phyloP scores from a whole-genome alignment of 2,888 invertebrate species.

The Melanotus villosus region DNA sequence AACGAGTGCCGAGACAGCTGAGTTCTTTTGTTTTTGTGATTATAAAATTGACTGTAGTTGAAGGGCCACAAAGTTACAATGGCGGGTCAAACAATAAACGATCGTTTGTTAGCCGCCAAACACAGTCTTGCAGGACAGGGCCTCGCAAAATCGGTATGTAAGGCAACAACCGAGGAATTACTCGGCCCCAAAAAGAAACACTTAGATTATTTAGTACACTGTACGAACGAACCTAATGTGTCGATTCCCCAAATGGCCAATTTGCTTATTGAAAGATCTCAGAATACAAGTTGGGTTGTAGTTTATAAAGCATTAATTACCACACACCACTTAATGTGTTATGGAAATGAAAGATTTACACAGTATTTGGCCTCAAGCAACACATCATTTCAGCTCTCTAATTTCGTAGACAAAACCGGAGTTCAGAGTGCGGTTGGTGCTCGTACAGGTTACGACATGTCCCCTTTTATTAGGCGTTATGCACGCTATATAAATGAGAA shows the following conservation, averaged over 20 bases:
- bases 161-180: conserved; percentile 99
- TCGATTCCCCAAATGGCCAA: conserved; percentile 99
- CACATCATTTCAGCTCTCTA: conserved; percentile 98
- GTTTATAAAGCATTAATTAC: conserved; percentile 99
- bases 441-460: conserved; percentile 94
- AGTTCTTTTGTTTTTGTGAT: conserved; percentile 44
- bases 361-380: conserved; percentile 99
- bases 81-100: conserved; percentile 99
- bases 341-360: conserved; percentile 99
- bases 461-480: conserved; percentile 98
- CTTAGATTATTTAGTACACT: conserved; percentile 99
- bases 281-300: conserved; percentile 98
- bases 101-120: conserved; percentile 97
- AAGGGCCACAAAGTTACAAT: conserved; percentile 66
- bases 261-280: conserved; percentile 97
- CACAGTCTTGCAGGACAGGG: conserved; percentile 99
- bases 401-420: conserved; percentile 97
- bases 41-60: not conserved
- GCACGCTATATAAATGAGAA: conserved; percentile 99
- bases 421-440: conserved; percentile 90
- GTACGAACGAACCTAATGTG: conserved; percentile 99
- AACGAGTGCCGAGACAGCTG: conserved; percentile 47
- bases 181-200: conserved; percentile 99
- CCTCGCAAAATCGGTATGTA: conserved; percentile 99
- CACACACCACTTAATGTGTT: conserved; percentile 99